A percentile compares a stretch with the other conserved stretches of the same genome.
Conservation (phyloP, 2,888 invertebrate species). For the Drosophila rubida region DNA sequence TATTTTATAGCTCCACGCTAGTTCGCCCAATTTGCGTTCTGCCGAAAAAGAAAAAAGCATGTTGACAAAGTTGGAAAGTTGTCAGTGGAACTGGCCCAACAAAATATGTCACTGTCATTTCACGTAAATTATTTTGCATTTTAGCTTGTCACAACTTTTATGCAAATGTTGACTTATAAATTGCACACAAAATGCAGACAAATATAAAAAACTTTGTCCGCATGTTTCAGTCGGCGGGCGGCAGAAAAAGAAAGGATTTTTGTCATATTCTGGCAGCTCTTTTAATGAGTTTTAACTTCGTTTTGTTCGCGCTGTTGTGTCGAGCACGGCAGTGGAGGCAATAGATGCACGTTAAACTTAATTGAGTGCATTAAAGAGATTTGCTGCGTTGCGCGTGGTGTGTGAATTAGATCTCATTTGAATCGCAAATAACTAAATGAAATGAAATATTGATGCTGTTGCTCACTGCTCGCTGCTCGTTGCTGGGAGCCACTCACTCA, state of each 20-base stretch:
- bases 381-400: conserved; percentile 3
- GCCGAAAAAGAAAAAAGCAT: not conserved
- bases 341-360: conserved; percentile 39
- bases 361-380: conserved; percentile 48
- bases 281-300: conserved; percentile 47
- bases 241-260: conserved; percentile 3
- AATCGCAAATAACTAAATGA: conserved; percentile 38
- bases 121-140: conserved; percentile 55
- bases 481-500: conserved; percentile 50
- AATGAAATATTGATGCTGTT: conserved; percentile 49
- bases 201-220: conserved; percentile 36
- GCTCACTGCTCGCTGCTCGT: not conserved
- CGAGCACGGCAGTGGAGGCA: not conserved
- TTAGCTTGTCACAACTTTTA: conserved; percentile 63
- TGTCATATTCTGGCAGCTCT: conserved; percentile 18
- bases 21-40: conserved; percentile 15
- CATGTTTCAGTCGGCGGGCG: conserved; percentile 1
- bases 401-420: conserved; percentile 7
- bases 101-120: conserved; percentile 40
- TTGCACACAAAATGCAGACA: conserved; percentile 15
- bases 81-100: not conserved
- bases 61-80: conserved; percentile 29
- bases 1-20: conserved; percentile 28
- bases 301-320: not conserved
- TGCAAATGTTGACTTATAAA: conserved; percentile 53